Base-by-base conservation (phyloP, 2,888 invertebrate species). In the Melinaea marsaeus region DNA sequence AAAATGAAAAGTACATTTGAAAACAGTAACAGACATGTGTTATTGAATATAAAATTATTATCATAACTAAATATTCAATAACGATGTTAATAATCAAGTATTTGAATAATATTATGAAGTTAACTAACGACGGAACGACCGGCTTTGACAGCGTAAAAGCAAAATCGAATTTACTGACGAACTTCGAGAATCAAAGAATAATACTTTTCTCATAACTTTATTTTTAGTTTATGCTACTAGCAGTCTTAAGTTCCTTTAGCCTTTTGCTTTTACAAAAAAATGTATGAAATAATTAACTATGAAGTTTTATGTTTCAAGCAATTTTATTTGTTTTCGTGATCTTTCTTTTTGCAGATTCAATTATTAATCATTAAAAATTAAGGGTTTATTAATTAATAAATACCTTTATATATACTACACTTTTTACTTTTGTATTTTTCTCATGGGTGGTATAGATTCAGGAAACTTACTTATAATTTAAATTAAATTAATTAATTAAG, bases 131-230 rank as follows among this genome's bases (percentile, higher is more conserved):
- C 48, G 61, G 57, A 11, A 32, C 9, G 32, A 51, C 64, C 58
- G 62, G 9, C 62, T 57, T 55, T 34, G 42, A 51, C 13, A 62
- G 61, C 47, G 61, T 63, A 65, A 68, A 67, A 64, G 67, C 61
- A 62, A 65, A 69, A 67, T 69, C 59, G 63, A 69, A 68, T 66
- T 67, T 62, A 62, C 63, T 42, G 61, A 59, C 58, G 57, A 67
- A 63, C 60, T 67, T 64, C 46, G 61, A 62, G 64, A 66, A 66
- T 66, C 68, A 66, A 66, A 68, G 64, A 64, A 68, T 64, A 65
- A 67, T 65, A 65, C 63, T 65, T 61, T 64, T 55, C 51, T 57
- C 55, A 58, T 51, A 66, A 61, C 60, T 66, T 66, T 60, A 62
- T 60, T 64, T 64, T 59, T 61, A 61, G 63, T 56, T 64, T 51